Conservation (phyloP, 1,140 invertebrate genomes). For the Pararge aegeria region DNA sequence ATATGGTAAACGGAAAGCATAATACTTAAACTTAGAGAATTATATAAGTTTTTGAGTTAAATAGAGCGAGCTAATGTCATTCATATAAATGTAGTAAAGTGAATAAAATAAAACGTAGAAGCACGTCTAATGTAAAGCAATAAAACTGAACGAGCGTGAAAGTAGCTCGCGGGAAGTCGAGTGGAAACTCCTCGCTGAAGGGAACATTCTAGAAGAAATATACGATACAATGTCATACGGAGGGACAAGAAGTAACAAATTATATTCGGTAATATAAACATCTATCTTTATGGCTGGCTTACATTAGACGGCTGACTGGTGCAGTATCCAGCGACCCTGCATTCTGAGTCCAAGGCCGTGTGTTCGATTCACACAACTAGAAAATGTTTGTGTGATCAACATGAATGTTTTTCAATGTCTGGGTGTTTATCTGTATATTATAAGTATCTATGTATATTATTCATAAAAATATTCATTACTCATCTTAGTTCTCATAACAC, state of each 20-base stretch:
- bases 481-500: too few species aligned
- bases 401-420: too few species aligned
- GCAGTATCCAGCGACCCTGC: too few species aligned
- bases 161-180: neutral
- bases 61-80: neutral
- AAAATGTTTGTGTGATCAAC: too few species aligned
- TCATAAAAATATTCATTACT: too few species aligned
- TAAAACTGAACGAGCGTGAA: neutral
- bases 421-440: too few species aligned
- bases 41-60: neutral
- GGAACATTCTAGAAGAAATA: neutral
- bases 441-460: too few species aligned
- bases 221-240: neutral
- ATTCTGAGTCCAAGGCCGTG: too few species aligned
- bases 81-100: neutral
- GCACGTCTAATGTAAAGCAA: neutral
- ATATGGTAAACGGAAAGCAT: too few species aligned
- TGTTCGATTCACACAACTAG: too few species aligned
- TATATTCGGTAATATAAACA: neutral
- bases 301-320: neutral
- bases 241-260: neutral
- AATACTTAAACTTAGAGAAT: too few species aligned
- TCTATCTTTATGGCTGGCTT: neutral
- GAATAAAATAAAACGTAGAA: neutral
- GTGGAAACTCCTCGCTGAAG: neutral